Evolutionary conservation across 2,888 invertebrate species (phyloP).

Genomic region (Eupelmus urozonus): DNA sequence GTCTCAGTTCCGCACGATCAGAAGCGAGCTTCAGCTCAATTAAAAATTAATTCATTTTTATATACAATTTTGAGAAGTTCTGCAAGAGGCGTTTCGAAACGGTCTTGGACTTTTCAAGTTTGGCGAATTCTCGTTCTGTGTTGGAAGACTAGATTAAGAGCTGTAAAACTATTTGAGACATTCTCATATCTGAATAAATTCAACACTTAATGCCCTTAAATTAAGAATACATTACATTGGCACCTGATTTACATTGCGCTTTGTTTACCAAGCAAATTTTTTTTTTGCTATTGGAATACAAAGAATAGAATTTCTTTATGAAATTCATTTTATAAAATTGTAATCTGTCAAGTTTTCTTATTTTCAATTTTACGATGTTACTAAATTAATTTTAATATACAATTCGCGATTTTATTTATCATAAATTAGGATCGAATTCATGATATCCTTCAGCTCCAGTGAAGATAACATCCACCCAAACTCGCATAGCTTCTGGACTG

Average conservation of each 20-base stretch:
- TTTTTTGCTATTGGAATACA: conserved; percentile 37
- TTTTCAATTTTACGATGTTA: conserved; percentile 12
- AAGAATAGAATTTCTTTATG: conserved; percentile 24
- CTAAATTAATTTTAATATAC: conserved; percentile 35
- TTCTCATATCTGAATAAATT: conserved; percentile 47
- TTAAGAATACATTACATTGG: conserved; percentile 54
- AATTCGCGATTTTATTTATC: conserved; percentile 27
- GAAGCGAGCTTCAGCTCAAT: conserved; percentile 48
- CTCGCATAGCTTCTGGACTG: conserved; percentile 94
- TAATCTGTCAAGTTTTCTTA: not conserved
- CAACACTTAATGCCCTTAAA: conserved; percentile 58
- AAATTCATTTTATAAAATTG: conserved; percentile 29
- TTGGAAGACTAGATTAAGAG: conserved; percentile 61
- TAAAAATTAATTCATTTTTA: conserved; percentile 51
- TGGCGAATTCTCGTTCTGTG: conserved; percentile 55
- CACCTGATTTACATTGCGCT: conserved; percentile 50
- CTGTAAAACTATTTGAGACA: conserved; percentile 52
- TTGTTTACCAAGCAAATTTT: conserved; percentile 40
- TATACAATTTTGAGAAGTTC: conserved; percentile 53
- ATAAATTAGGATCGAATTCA: conserved; percentile 79
- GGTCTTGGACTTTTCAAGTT: conserved; percentile 30
- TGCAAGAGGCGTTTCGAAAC: conserved; percentile 24
- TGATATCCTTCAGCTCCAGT: conserved; percentile 95
- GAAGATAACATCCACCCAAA: conserved; percentile 97
- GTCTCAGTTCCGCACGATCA: conserved; percentile 58